Percentiles rank a stretch among this genome's conserved stretches.
Conservation (phyloP, 2,113 vertebrate species). For the Phasianus colchicus region DNA sequence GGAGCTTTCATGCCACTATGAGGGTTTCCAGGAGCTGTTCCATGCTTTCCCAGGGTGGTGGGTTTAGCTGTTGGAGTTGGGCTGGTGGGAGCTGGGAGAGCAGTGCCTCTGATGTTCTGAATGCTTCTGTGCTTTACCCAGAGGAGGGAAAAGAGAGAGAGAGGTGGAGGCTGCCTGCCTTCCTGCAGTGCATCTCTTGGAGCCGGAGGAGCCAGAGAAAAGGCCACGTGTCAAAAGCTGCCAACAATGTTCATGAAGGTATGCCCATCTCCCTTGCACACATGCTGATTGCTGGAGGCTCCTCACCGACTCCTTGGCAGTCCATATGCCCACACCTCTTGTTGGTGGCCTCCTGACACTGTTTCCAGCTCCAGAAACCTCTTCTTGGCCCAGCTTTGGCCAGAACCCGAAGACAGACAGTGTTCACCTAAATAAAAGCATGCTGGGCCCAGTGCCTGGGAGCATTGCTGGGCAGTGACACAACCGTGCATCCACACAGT, state of each 20-base stretch:
- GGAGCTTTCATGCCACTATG: not conserved
- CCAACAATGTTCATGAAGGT: constrained; percentile 27
- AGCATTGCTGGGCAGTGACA: not conserved
- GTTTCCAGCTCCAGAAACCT: not conserved
- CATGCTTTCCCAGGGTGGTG: not conserved
- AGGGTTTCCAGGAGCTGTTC: not conserved
- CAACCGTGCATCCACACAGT: not conserved
- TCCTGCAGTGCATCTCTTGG: constrained; percentile 55
- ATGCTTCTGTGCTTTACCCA: constrained; percentile 5
- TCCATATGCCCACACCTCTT: not conserved
- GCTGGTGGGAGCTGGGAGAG: not conserved
- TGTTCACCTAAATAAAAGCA: not conserved
- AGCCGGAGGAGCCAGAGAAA: constrained; percentile 14
- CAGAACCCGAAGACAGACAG: not conserved
- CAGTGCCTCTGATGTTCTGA: not conserved
- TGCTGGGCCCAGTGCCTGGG: accelerated
- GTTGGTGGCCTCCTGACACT: not conserved
- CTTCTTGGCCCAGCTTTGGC: not conserved
- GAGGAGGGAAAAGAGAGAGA: constrained; percentile 2
- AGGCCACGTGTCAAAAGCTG: not conserved
- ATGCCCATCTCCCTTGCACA: not conserved
- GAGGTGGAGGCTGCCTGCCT: constrained; percentile 38
- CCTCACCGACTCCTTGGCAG: not conserved
- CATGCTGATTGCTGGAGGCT: not conserved
- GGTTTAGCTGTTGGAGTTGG: not conserved